Percentiles rank a stretch among this genome's conserved stretches.
Evolutionary conservation across 2,113 vertebrate species (phyloP).

Genomic region (Dicaeum eximium): DNA sequence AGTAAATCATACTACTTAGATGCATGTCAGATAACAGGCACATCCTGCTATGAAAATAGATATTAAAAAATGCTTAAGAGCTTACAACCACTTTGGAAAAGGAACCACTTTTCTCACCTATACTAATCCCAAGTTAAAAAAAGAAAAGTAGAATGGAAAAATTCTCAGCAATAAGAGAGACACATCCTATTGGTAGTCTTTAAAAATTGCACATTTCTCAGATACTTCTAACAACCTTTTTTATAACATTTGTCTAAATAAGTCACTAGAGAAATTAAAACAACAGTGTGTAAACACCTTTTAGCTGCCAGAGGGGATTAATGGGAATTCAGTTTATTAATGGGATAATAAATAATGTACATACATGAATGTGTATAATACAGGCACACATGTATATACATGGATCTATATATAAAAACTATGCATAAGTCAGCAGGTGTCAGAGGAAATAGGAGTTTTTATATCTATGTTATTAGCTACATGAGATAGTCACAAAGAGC

Average conservation of each 20-base stretch:
- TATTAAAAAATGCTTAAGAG: neutral
- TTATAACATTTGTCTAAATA: neutral
- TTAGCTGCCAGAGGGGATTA: neutral
- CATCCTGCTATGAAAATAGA: neutral
- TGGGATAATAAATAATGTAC: neutral
- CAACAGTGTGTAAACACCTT: neutral
- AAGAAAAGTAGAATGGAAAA: neutral
- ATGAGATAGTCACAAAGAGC: neutral
- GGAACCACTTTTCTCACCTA: neutral
- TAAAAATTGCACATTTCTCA: neutral
- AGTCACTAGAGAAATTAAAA: neutral
- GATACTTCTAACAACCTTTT: neutral
- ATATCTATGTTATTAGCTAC: neutral
- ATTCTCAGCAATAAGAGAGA: neutral
- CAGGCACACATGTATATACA: fast-evolving
- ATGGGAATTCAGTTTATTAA: neutral
- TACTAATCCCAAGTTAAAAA: neutral
- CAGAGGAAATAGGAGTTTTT: neutral
- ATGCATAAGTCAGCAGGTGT: neutral
- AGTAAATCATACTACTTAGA: neutral
- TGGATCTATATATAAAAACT: neutral
- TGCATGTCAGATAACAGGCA: neutral
- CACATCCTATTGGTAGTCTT: neutral
- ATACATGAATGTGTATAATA: neutral
- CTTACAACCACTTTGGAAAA: neutral